A percentile compares a stretch with the other conserved stretches of the same genome.
phyloP scores from a whole-genome alignment of 1,140 invertebrate genomes.

The Drosophila sp. region DNA sequence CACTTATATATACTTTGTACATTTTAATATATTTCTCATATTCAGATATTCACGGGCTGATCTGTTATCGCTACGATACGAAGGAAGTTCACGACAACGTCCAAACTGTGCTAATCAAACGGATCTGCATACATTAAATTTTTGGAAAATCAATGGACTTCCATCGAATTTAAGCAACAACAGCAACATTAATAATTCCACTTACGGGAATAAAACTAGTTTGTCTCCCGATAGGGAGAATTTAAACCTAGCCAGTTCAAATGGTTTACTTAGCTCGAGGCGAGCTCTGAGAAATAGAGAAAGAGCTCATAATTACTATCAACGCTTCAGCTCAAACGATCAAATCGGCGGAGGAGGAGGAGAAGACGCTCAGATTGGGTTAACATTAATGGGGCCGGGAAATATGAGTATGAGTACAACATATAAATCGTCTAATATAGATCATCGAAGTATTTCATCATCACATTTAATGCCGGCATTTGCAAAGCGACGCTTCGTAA shows the following conservation, averaged over 20 bases:
- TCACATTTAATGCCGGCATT: slow-evolving; percentile 84
- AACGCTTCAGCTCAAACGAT: slow-evolving; percentile 60
- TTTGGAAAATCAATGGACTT: slow-evolving; percentile 63
- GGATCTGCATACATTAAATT: slow-evolving; percentile 62
- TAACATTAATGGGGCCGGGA: background rate
- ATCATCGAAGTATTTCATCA: slow-evolving; percentile 83
- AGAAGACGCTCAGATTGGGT: slow-evolving; percentile 42
- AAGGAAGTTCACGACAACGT: slow-evolving; percentile 55
- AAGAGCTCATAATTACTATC: slow-evolving; percentile 71
- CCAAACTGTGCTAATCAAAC: slow-evolving; percentile 59
- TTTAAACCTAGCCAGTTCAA: slow-evolving; percentile 45
- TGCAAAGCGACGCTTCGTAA: slow-evolving; percentile 66
- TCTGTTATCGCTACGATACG: slow-evolving; percentile 65
- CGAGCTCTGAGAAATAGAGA: slow-evolving; percentile 66
- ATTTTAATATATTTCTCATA: background rate
- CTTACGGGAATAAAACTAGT: slow-evolving; percentile 40
- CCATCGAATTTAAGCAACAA: slow-evolving; percentile 16
- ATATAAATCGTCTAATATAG: slow-evolving; percentile 57
- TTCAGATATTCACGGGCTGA: slow-evolving; percentile 65
- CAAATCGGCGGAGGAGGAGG: slow-evolving; percentile 14
- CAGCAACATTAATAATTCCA: slow-evolving; percentile 18
- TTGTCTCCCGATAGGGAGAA: slow-evolving; percentile 62
- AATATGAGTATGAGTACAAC: slow-evolving; percentile 5
- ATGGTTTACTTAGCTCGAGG: slow-evolving; percentile 56
- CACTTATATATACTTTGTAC: background rate